Evolutionary conservation across 2,888 invertebrate genomes (phyloP), one percentile per base, ranked within the genome.

Genomic region (Melitaea athalia): DNA sequence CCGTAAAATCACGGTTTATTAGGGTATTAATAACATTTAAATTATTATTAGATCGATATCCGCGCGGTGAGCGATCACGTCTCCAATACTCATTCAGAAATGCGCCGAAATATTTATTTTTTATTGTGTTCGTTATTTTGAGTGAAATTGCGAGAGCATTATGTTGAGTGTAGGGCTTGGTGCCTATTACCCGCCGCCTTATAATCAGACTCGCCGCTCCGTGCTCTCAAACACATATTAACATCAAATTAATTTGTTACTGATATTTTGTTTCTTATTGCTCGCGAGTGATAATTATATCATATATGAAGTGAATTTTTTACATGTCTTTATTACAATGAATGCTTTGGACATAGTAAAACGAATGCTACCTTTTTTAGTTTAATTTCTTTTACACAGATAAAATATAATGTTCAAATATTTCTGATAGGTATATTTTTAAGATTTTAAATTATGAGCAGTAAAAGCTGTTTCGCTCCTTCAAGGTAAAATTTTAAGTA

Each of bases 61-160:
- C 63, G 57, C 43, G 47, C 61, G 53, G 38, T 60, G 63, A 78
- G 84, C 86, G 84, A 63, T 55, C 55, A 67, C 85, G 87, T 87
- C 85, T 83, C 81, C 84, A 82, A 78, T 62, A 81, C 85, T 82
- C 83, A 86, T 87, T 87, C 85, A 82, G 81, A 84, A 78, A 79
- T 78, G 79, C 79, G 83, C 84, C 87, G 83, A 88, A 90, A 89
- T 85, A 82, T 82, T 85, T 79, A 84, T 88, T 88, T 87, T 90
- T 91, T 89, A 87, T 87, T 87, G 85, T 85, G 85, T 89, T 89
- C 89, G 88, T 91, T 89, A 90, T 89, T 88, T 88, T 87, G 86
- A 91, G 88, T 87, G 88, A 92, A 92, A 92, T 92, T 92, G 92
- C 91, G 91, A 92, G 92, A 91, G 91, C 89, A 92, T 92, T 92